Evolutionary conservation across 2,797 vertebrate species (phyloP).

Genomic region (Leptatherina wallacei): DNA sequence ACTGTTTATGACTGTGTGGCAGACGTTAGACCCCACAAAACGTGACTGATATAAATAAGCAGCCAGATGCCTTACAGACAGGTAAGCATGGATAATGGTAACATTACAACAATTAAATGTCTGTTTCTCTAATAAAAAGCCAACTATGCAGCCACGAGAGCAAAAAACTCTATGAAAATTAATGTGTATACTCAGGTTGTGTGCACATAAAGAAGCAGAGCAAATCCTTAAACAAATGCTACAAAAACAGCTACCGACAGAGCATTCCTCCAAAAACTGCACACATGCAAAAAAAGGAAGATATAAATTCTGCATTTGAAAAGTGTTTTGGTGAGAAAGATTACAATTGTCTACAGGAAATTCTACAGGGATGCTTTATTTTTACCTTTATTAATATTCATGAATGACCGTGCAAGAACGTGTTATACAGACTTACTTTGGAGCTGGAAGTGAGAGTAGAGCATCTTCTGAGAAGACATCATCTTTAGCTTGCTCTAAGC

Average conservation of each 20-base stretch:
- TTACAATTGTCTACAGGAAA: neutral
- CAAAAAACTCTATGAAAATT: too few relatives aligned
- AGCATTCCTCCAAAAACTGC: neutral
- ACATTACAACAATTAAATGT: too few relatives aligned
- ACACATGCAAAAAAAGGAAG: neutral
- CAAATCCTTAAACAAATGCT: neutral
- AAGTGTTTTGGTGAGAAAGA: neutral
- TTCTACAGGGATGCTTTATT: neutral
- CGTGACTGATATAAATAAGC: neutral
- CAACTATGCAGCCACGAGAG: too few relatives aligned
- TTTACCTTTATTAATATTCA: neutral
- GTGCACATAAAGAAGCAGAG: neutral
- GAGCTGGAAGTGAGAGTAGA: slow-evolving; percentile 22
- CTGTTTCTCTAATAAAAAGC: too few relatives aligned
- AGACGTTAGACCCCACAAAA: too few relatives aligned
- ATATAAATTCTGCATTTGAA: neutral
- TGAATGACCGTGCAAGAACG: neutral
- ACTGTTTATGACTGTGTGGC: too few relatives aligned
- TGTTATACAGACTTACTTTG: slow-evolving; percentile 62
- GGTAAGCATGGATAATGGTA: neutral
- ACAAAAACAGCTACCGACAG: neutral
- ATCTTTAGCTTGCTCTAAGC: slow-evolving; percentile 79
- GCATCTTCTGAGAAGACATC: slow-evolving; percentile 62
- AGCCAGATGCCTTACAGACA: neutral
- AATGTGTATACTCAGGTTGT: neutral